Evolutionary conservation across 2,888 invertebrate genomes (phyloP), one percentile per base, ranked within the genome.

Genomic region (Rhagonycha fulva): DNA sequence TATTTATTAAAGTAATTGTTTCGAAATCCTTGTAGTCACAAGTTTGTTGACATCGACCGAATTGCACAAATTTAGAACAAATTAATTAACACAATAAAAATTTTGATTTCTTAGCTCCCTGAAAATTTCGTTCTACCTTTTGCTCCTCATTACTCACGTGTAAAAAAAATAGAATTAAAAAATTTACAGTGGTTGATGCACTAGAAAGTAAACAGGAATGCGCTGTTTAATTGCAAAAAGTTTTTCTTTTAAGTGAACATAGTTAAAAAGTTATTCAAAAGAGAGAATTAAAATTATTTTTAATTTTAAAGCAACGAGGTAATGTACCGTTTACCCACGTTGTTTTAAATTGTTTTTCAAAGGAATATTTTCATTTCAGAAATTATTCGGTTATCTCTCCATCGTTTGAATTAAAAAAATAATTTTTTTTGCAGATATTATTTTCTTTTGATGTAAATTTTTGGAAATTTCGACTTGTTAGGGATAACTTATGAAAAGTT

Each of bases 31-130:
- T 66, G 62, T 12, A 66, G 23, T 3, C 23, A 62, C 11, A 62
- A 66, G 63, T 66, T 66, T 66, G 63, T 66, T 66, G 63, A 66
- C 63, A n/a, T 66, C 26, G 63, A n/a, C 26, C 47, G n/a, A 47
- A 47, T n/a, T 47, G 47, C 47, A 47, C 47, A 47, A 47, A 47
- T 47, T 47, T 47, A 47, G 47, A 47, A 4, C 47, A 47, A 47
- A 47, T 47, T n/a, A 26, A 26, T 26, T 26, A 26, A 7, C 26
- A 26, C 26, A 4, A 26, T 4, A 7, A 26, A 0, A 26, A 32
- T 12, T 32, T 32, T 1, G 12, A 32, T 12, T 12, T 32, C 12
- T 30, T 30, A 10, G 30, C 2, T 26, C 26, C 26, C 7, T 26
- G 4, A 26, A 7, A 26, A 26, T 26, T 26, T 26, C 7, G 7